Base-by-base conservation (phyloP, 1,140 invertebrate genomes). In the Hyposmocoma kahamanoa region DNA sequence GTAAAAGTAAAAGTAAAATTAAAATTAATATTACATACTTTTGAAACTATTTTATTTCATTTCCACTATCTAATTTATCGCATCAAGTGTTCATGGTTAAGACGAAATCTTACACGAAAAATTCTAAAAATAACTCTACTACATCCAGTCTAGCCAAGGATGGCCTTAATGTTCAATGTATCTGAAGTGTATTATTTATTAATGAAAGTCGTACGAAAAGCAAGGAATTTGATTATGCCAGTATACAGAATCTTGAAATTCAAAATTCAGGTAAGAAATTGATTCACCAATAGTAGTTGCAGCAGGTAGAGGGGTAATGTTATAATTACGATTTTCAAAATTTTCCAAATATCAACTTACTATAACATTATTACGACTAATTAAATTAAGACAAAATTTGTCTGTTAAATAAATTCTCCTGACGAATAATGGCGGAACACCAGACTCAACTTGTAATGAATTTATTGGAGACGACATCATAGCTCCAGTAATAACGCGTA, bases 401-500 rank as follows among this genome's bases (percentile, higher is more conserved):
- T 45, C 43, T 19, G 26, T 45, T 18, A 45, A 1, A 20, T 45
- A 45, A 19, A 3, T 32, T 11, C 26, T 45, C 21, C 43, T 17
- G 10, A 45, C 20, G 20, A 45, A 45, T 10, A 45, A 21, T 3
- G 43, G 43, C 19, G 13, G 5, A 32, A 45, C 17, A 21, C 43
- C 43, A 19, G 43, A 6, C 15, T 45, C 43, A 5, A 45, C 43
- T 45, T 45, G 26, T 21, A 45, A 32, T n/a, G 43, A 45, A 45
- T 45, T 45, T 18, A 45, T 45, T 1, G 43, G 43, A 18, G 43
- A 32, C 3, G 43, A 45, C 24, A 45, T 45, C 43, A 45, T 45
- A 8, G 43, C 43, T 19, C 43, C 43, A 2, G 43, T 45, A 10
- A 45, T 45, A 18, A 45, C 13, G 4, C 43, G 43, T 32, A 45